Conservation (phyloP, 2,797 vertebrate genomes). For the Ibycter americanus region DNA sequence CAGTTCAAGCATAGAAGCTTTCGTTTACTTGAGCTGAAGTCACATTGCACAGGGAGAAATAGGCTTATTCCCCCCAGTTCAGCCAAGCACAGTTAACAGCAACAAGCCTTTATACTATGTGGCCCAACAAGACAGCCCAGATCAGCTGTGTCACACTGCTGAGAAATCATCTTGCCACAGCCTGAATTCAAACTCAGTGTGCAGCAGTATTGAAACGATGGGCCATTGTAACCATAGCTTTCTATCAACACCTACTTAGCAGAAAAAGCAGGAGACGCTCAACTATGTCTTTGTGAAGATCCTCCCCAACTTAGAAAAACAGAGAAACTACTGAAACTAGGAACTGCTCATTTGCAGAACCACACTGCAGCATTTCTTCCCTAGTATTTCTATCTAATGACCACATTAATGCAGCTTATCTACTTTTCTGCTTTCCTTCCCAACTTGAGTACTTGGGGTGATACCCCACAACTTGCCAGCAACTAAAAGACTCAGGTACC, state of each 20-base stretch:
- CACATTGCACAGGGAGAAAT: background rate
- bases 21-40: background rate
- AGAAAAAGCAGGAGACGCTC: background rate
- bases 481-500: background rate
- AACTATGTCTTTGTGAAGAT: background rate
- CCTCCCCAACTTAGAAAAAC: background rate
- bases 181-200: background rate
- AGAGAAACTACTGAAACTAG: background rate
- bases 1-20: background rate
- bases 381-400: background rate
- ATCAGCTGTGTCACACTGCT: background rate
- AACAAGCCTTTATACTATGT: background rate
- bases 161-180: background rate
- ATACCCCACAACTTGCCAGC: background rate
- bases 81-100: background rate
- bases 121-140: background rate
- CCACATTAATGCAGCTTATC: background rate
- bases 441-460: background rate
- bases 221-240: background rate
- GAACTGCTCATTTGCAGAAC: background rate
- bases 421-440: background rate
- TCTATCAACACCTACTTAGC: background rate
- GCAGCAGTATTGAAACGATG: background rate
- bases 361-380: background rate
- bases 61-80: background rate